A percentile compares a stretch with the other conserved stretches of the same genome.
Evolutionary conservation across 2,113 vertebrate genomes (phyloP).

Genomic region (Xenopus laevis): DNA sequence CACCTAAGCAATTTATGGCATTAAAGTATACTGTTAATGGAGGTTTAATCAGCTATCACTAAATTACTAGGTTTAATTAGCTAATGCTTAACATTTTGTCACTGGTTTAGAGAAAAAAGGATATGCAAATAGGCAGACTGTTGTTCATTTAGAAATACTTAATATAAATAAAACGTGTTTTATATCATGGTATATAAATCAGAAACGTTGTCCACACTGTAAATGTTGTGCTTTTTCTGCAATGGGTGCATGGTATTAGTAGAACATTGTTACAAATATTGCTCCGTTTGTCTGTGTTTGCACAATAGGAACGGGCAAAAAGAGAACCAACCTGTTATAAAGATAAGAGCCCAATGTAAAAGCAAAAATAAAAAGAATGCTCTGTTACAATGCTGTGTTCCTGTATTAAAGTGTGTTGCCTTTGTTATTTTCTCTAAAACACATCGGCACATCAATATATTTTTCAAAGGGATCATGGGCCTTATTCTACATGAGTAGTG

Average conservation of each 20-base stretch:
- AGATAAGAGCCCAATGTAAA: constrained; percentile 62
- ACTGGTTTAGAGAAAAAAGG: too few relatives aligned
- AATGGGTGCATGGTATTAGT: constrained; percentile 56
- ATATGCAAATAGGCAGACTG: too few relatives aligned
- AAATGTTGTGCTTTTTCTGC: constrained; percentile 56
- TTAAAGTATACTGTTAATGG: too few relatives aligned
- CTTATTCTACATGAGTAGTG: too few relatives aligned
- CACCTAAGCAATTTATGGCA: too few relatives aligned
- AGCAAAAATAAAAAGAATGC: constrained; percentile 57
- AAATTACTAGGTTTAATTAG: too few relatives aligned
- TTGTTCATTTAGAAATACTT: too few relatives aligned
- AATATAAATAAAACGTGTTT: too few relatives aligned
- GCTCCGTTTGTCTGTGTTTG: constrained; percentile 55
- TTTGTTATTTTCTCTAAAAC: constrained; percentile 68
- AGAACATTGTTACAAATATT: constrained; percentile 59
- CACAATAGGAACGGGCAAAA: constrained; percentile 54
- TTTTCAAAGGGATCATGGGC: constrained; percentile 56
- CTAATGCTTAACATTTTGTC: too few relatives aligned
- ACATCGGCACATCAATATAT: constrained; percentile 61
- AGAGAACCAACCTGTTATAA: constrained; percentile 55
- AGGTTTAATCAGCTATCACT: too few relatives aligned
- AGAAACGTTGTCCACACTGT: not conserved
- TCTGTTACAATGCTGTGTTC: constrained; percentile 54
- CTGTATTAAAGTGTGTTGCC: constrained; percentile 61
- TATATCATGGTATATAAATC: too few relatives aligned